phyloP scores from a whole-genome alignment of 2,888 invertebrate species.

The Heliconius sara region DNA sequence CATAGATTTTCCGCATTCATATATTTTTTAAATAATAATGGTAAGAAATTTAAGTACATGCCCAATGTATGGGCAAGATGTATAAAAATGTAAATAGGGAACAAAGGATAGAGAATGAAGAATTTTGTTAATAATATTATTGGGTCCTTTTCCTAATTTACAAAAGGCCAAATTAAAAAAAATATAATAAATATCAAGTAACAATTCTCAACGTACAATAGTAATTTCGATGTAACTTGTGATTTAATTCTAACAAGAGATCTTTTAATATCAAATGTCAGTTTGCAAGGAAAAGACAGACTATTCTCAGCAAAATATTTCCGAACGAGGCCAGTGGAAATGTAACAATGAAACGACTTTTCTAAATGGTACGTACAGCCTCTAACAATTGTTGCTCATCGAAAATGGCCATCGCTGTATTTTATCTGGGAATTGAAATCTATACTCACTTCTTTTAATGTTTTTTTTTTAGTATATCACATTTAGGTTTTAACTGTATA shows the following conservation, averaged over 20 bases:
- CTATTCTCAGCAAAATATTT: constrained; percentile 37
- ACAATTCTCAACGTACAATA: constrained; percentile 1
- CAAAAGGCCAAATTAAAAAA: too few species aligned
- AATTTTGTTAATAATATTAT: too few species aligned
- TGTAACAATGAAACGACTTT: constrained; percentile 41
- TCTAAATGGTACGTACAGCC: constrained; percentile 39
- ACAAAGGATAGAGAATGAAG: neutral
- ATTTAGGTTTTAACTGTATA: neutral
- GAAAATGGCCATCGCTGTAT: constrained; percentile 25
- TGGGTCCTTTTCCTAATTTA: too few species aligned
- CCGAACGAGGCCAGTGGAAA: constrained; percentile 41
- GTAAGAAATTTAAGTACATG: too few species aligned
- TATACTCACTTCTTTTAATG: neutral
- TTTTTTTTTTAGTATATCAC: neutral
- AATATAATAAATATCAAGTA: too few species aligned
- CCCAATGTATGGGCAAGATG: neutral
- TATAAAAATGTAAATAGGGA: too few species aligned
- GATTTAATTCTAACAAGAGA: constrained; percentile 20
- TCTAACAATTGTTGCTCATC: constrained; percentile 35
- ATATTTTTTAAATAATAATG: too few species aligned
- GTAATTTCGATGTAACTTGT: constrained; percentile 27
- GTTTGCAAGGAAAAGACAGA: constrained; percentile 32
- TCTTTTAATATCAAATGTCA: constrained; percentile 44
- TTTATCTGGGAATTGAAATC: constrained; percentile 21
- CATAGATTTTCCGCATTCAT: too few species aligned